Conservation (phyloP, 1,140 invertebrate species). For the Polypedilum vanderplanki region DNA sequence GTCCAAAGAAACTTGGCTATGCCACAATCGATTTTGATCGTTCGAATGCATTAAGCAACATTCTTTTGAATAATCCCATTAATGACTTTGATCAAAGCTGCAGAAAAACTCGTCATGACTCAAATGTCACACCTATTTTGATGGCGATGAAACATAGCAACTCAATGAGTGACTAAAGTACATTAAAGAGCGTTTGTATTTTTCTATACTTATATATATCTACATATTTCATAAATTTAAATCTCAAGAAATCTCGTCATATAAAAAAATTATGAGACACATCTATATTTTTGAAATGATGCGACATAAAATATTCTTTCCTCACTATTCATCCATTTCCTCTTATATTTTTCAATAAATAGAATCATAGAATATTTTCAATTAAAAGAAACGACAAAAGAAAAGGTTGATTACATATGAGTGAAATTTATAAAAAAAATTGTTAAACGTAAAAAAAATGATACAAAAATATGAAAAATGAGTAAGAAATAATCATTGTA, state of each 20-base stretch:
- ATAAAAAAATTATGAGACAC: no score
- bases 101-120: slow-evolving; percentile 56
- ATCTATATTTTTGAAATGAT: no score
- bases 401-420: background rate
- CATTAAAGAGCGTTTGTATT: slow-evolving; percentile 32
- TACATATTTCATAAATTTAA: background rate
- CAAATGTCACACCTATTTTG: slow-evolving; percentile 48
- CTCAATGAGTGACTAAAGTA: slow-evolving; percentile 52
- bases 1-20: slow-evolving; percentile 60
- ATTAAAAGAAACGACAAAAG: no score
- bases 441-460: background rate
- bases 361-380: no score
- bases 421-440: background rate
- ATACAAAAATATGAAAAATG: background rate
- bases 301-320: no score
- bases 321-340: no score
- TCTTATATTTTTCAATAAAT: no score
- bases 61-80: slow-evolving; percentile 45
- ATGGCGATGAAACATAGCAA: slow-evolving; percentile 48
- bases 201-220: no score
- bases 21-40: slow-evolving; percentile 91
- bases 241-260: background rate
- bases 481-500: slow-evolving; percentile 4
- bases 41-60: slow-evolving; percentile 76
- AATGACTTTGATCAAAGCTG: slow-evolving; percentile 46